These are phyloP conservation scores for Odontophorus gujanensis DNA, from an alignment of 2,113 vertebrate species.

Conservation along the genomic window DNA sequence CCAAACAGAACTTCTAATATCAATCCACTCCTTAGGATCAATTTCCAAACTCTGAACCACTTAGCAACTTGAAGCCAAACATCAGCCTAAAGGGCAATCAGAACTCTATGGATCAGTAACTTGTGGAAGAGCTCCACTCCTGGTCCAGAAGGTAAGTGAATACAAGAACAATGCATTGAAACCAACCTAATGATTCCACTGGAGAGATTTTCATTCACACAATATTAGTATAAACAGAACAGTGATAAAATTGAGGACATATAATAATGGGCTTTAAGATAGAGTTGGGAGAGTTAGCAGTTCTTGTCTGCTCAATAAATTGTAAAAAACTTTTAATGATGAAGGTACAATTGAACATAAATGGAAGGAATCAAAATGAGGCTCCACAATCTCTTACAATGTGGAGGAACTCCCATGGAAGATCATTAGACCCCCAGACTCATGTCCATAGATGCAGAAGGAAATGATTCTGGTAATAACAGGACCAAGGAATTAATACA, in stretches of 20 bases:
- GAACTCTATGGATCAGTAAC: not conserved
- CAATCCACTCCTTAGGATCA: not conserved
- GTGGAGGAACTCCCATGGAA: rapidly evolving
- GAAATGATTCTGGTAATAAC: not conserved
- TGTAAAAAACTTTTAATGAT: not conserved
- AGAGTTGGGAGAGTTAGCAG: not conserved
- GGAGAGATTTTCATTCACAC: not conserved
- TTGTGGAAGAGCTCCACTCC: not conserved
- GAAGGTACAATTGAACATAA: not conserved
- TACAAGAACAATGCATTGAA: not conserved
- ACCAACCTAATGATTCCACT: not conserved
- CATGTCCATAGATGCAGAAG: not conserved
- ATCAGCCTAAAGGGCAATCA: not conserved
- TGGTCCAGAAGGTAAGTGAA: not conserved
- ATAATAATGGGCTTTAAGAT: not conserved
- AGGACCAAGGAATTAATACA: not conserved
- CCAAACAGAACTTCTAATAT: not conserved
- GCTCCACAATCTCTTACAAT: not conserved
- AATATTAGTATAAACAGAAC: not conserved
- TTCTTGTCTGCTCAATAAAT: rapidly evolving
- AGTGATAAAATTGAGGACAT: not conserved
- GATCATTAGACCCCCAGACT: not conserved
- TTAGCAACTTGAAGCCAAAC: rapidly evolving
- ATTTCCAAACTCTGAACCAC: not conserved
- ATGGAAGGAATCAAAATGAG: not conserved